These are phyloP conservation scores for Spilosoma lubricipeda DNA, from an alignment of 2,888 invertebrate species.

Conservation along the genomic window DNA sequence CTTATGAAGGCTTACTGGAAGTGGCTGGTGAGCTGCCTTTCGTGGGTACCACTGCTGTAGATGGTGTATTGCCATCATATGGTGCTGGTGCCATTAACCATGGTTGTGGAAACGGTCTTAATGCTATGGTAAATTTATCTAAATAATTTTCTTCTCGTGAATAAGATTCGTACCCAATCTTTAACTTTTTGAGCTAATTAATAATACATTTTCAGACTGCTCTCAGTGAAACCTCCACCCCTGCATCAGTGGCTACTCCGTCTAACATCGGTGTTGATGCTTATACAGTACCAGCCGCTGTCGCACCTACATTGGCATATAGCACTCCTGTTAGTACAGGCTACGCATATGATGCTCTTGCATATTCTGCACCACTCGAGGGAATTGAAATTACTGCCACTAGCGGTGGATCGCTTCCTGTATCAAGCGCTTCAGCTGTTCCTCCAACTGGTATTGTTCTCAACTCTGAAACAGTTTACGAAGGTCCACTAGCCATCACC, in stretches of 20 bases:
- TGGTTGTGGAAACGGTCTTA: slow-evolving; percentile 54
- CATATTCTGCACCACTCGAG: not conserved
- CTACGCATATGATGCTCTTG: not conserved
- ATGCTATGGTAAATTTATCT: slow-evolving; percentile 36
- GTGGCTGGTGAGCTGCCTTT: slow-evolving; percentile 62
- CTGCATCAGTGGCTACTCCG: slow-evolving; percentile 1
- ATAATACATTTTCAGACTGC: slow-evolving; percentile 7
- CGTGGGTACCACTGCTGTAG: slow-evolving; percentile 53
- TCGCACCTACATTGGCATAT: not conserved
- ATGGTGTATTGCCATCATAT: slow-evolving; percentile 49
- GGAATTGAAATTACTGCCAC: slow-evolving; percentile 25
- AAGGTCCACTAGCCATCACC: slow-evolving; percentile 46
- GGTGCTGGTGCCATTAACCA: slow-evolving; percentile 55
- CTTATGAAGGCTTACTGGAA: slow-evolving; percentile 40
- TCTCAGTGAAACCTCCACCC: slow-evolving; percentile 4
- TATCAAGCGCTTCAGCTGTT: slow-evolving; percentile 51
- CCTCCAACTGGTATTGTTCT: slow-evolving; percentile 54
- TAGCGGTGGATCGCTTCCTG: slow-evolving; percentile 51
- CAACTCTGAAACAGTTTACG: slow-evolving; percentile 56
- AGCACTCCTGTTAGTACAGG: slow-evolving; percentile 2
- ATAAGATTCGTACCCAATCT: not conserved
- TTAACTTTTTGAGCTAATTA: too few relatives aligned
- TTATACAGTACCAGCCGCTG: not conserved
- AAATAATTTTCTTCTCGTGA: not conserved
- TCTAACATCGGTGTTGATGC: not conserved